Evolutionary conservation across 2,797 vertebrate species (phyloP).

Genomic region (Sebastes nivosus): DNA sequence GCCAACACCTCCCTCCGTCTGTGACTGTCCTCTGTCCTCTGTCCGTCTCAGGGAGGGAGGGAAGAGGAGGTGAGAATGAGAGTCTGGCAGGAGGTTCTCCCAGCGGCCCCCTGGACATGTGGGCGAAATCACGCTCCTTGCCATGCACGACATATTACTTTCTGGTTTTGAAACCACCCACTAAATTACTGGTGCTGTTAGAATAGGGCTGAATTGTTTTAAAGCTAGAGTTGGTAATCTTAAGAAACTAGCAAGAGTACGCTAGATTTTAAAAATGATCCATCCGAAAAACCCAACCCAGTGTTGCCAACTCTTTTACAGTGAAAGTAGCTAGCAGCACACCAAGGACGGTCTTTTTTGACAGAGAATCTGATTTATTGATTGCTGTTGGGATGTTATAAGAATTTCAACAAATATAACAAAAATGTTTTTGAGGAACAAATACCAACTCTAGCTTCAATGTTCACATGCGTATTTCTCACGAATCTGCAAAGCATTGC

Average conservation of each 20-base stretch:
- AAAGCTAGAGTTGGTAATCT: too few species aligned
- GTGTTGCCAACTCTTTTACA: too few species aligned
- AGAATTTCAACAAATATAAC: too few species aligned
- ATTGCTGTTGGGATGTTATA: too few species aligned
- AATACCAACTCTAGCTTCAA: neutral
- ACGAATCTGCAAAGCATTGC: neutral
- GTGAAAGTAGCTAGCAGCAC: too few species aligned
- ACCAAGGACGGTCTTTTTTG: neutral
- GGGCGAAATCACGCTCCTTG: neutral
- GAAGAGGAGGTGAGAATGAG: slow-evolving; percentile 68
- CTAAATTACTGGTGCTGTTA: neutral
- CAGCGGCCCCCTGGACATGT: slow-evolving; percentile 15
- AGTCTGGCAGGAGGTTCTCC: slow-evolving; percentile 57
- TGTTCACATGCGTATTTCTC: neutral
- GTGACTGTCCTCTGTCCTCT: slow-evolving; percentile 27
- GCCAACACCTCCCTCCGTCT: slow-evolving; percentile 24
- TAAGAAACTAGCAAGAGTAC: too few species aligned
- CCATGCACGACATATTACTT: neutral
- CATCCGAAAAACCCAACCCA: too few species aligned
- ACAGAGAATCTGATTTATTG: neutral
- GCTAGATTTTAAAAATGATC: too few species aligned
- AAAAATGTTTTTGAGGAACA: too few species aligned
- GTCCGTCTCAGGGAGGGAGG: slow-evolving; percentile 12
- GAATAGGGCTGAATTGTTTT: neutral
- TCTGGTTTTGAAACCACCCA: neutral